Evolutionary conservation across 1,140 invertebrate genomes (phyloP).

Genomic region (Lucilia cuprina): DNA sequence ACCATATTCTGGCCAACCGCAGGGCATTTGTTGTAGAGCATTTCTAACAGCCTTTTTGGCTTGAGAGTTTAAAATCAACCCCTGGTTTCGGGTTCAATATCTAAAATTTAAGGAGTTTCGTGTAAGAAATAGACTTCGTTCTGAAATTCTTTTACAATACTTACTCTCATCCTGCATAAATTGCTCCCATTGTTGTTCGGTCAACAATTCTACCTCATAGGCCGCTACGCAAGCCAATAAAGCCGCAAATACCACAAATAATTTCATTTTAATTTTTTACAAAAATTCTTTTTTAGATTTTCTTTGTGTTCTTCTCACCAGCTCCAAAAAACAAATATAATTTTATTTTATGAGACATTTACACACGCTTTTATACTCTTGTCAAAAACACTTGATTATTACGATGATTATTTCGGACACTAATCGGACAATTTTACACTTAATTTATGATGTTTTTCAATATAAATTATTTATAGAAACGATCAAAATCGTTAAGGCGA

Average conservation of each 20-base stretch:
- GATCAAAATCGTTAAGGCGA: neutral
- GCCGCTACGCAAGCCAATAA: conserved; percentile 50
- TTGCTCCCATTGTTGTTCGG: conserved; percentile 51
- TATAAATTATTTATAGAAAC: neutral
- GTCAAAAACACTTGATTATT: too few species aligned
- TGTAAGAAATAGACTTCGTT: neutral
- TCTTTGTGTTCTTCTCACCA: neutral
- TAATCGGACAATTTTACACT: neutral
- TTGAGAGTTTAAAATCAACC: conserved; percentile 55
- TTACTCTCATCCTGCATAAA: conserved; percentile 49
- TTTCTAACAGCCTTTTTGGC: conserved; percentile 54
- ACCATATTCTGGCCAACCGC: conserved; percentile 54
- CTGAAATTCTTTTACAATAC: conserved; percentile 23
- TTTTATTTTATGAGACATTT: neutral
- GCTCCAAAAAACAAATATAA: neutral
- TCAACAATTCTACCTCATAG: conserved; percentile 50
- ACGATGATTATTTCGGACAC: too few species aligned
- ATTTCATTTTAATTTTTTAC: conserved; percentile 19
- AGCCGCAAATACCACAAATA: conserved; percentile 45
- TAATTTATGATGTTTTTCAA: neutral
- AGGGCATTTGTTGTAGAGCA: conserved; percentile 50
- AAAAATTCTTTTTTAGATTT: too few species aligned
- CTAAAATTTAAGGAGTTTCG: neutral
- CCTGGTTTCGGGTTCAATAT: conserved; percentile 42
- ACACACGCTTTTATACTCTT: neutral